Percentiles rank a stretch among this genome's conserved stretches.
Conservation (phyloP, 2,797 vertebrate species). For the Anomalospiza imberbis region DNA sequence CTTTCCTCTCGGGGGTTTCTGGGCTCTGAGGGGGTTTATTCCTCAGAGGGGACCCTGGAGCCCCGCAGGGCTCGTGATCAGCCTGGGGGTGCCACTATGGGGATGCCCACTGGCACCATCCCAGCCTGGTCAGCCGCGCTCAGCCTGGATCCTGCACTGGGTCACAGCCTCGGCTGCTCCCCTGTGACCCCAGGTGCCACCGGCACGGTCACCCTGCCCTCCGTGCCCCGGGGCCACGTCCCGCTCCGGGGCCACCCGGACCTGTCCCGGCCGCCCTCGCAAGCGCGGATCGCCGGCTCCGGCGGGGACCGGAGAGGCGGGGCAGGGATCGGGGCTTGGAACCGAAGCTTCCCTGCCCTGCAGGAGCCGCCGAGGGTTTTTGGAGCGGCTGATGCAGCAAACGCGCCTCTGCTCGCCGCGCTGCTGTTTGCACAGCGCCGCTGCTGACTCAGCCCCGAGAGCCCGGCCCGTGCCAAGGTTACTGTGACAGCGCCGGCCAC, state of each 20-base stretch:
- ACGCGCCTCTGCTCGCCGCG: neutral
- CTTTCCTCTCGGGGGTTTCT: neutral
- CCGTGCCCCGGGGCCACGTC: neutral
- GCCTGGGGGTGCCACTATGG: accelerated
- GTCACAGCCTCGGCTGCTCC: neutral
- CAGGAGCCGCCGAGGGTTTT: neutral
- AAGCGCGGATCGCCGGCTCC: accelerated
- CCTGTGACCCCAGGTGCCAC: neutral
- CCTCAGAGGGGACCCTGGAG: neutral
- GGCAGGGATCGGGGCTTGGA: neutral
- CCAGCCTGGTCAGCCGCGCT: accelerated
- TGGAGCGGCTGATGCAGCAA: neutral
- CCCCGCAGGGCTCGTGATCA: accelerated
- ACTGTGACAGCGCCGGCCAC: neutral
- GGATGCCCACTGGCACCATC: neutral
- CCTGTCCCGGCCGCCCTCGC: accelerated
- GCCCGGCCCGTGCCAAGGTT: neutral
- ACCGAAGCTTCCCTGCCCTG: neutral
- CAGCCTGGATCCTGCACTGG: neutral
- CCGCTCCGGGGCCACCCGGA: neutral
- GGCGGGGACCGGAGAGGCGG: neutral
- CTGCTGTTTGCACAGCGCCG: neutral
- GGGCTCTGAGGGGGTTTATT: too few species aligned
- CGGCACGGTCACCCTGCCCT: neutral
- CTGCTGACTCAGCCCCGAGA: neutral